Evolutionary conservation across 2,797 vertebrate genomes (phyloP), one percentile per base, ranked within the genome.

Genomic region (Vultur gryphus): DNA sequence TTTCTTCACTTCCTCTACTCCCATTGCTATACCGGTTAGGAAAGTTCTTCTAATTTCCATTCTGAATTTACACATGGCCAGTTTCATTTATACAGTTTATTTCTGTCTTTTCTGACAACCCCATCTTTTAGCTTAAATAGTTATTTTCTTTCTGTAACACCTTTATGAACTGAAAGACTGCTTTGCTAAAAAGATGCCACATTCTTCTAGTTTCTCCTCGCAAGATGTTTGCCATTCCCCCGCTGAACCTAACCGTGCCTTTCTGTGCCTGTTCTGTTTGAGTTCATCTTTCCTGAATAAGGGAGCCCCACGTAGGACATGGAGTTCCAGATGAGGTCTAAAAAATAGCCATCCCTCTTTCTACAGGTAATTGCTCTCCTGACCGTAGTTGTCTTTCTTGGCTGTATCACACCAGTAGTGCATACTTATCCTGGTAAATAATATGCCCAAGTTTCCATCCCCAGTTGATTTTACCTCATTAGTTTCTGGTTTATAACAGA

Each of bases 1-100:
- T 86, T 88, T 82, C 31, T 72, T 81, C 41, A 62, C 54, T 95
- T 90, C 33, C 33, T 92, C 73, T 89, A 61, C 20, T 82, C 73
- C 39, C 2, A 0, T 44, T 76, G 23, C 16, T 65, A 41, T 85
- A 64, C 14, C 64, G 14, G 44, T 70, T 48, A 80, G 28, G 33
- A 79, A 90, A 0, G 0, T 48, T 88, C 23, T 80, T 83, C 33
- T 76, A 37, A 90, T 58, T 90, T 92, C 28, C 59, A 39, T 62
- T 92, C 48, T 58, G 58, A 84, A 84, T 28, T 44, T 94, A 33
- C 31, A 55, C 2, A 4, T 37, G 25, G 41, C 12, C 43, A 52
- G 19, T 82, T 87, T 70, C 28, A 39, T 67, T 67, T 90, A 35
- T 44, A 15, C 10, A 44, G 16, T 44, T 70, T 52, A 90, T 80